A percentile compares a stretch with the other conserved stretches of the same genome.
phyloP scores from a whole-genome alignment of 1,140 invertebrate genomes.

The Ridgeia piscesae region DNA sequence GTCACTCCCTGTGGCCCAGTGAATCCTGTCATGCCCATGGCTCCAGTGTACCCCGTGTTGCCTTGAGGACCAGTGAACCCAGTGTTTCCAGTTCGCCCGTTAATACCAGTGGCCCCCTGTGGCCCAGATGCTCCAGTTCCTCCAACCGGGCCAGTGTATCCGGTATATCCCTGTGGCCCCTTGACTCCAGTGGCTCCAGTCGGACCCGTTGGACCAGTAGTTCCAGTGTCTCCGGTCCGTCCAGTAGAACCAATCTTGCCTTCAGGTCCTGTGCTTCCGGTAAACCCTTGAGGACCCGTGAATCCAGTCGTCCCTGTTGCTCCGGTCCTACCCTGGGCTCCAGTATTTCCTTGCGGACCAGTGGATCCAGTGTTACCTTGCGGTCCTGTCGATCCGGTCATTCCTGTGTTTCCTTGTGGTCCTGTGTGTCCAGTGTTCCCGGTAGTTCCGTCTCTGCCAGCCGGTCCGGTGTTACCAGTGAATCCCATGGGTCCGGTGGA shows the following conservation, averaged over 20 bases:
- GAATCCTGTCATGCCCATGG: background rate
- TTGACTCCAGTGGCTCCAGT: slow-evolving; percentile 4
- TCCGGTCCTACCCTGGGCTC: background rate
- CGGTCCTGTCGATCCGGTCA: background rate
- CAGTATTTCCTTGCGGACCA: background rate
- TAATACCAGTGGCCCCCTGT: slow-evolving; percentile 8
- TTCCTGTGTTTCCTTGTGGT: background rate
- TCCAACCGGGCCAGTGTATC: slow-evolving; percentile 9
- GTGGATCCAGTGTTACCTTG: background rate
- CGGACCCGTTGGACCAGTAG: slow-evolving; percentile 20
- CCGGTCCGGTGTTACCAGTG: background rate
- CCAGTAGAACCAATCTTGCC: background rate
- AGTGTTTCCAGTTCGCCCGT: slow-evolving; percentile 15
- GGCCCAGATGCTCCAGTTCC: slow-evolving; percentile 13
- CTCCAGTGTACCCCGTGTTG: slow-evolving; percentile 9
- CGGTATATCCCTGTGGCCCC: slow-evolving; percentile 11
- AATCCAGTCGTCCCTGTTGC: background rate
- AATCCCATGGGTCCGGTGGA: background rate
- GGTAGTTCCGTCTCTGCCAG: background rate
- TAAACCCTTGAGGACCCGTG: background rate
- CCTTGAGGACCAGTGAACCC: slow-evolving; percentile 3
- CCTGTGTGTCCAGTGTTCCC: slow-evolving; percentile 8
- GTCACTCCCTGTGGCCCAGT: background rate
- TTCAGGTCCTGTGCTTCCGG: slow-evolving; percentile 5
- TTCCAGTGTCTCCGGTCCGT: slow-evolving; percentile 16